Conservation (phyloP, 2,797 vertebrate genomes). For the Clarias pachynema region DNA sequence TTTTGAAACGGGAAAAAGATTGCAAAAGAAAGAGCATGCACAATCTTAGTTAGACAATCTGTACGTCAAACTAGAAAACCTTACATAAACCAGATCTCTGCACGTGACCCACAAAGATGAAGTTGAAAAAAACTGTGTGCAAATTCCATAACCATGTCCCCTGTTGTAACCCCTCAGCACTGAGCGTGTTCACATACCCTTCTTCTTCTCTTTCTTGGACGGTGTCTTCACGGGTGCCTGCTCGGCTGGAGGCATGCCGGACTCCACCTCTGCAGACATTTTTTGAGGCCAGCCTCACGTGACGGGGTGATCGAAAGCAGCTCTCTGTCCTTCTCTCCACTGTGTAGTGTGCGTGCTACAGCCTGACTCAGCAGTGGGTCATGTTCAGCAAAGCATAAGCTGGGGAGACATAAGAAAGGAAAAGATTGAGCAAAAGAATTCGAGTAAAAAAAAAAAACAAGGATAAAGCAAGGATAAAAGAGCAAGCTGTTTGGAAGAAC, state of each 20-base stretch:
- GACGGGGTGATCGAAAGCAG: constrained; percentile 46
- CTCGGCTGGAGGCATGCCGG: constrained; percentile 68
- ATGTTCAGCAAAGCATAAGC: constrained; percentile 53
- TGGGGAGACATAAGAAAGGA: constrained; percentile 24
- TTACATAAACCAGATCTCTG: constrained; percentile 14
- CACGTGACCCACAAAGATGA: constrained; percentile 12
- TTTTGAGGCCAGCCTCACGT: constrained; percentile 60
- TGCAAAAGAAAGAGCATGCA: constrained; percentile 8
- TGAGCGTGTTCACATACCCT: constrained; percentile 68
- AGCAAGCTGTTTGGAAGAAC: background rate
- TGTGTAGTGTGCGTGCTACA: constrained; percentile 43
- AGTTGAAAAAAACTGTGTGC: background rate
- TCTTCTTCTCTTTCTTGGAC: constrained; percentile 85
- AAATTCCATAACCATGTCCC: constrained; percentile 12
- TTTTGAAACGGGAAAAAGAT: background rate
- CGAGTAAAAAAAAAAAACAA: background rate
- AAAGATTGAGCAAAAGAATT: constrained; percentile 30
- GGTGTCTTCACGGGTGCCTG: constrained; percentile 67
- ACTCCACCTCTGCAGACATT: constrained; percentile 83
- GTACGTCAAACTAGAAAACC: constrained; percentile 1
- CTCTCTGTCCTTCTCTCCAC: constrained; percentile 41
- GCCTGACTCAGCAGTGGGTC: constrained; percentile 54
- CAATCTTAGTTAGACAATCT: constrained; percentile 3
- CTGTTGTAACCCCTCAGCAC: background rate
- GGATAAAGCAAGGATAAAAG: background rate